These are phyloP conservation scores for Myotis vivesi DNA, from an alignment of 2,797 vertebrate genomes.

Conservation along the genomic window DNA sequence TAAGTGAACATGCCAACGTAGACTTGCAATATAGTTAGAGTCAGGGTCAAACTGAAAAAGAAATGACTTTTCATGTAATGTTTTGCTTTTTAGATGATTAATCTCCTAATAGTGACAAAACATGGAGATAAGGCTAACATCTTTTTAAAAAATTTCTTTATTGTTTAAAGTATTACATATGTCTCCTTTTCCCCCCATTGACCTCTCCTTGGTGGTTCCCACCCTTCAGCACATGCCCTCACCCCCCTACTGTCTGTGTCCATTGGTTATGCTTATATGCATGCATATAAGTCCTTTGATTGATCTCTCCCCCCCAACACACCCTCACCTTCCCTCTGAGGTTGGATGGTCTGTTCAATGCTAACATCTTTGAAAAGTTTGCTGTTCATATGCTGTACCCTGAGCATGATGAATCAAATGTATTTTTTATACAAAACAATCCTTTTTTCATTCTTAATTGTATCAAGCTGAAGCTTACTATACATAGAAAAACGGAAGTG, in stretches of 20 bases:
- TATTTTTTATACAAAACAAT: slow-evolving; percentile 67
- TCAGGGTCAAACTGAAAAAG: slow-evolving; percentile 60
- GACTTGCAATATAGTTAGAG: slow-evolving; percentile 65
- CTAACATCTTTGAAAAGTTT: slow-evolving; percentile 65
- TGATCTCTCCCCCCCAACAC: too few relatives aligned
- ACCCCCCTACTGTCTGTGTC: too few relatives aligned
- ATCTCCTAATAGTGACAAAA: slow-evolving; percentile 73
- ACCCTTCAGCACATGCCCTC: too few relatives aligned
- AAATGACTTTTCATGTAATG: slow-evolving; percentile 66
- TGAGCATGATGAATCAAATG: slow-evolving; percentile 72
- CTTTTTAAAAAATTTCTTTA: neutral
- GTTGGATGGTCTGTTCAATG: too few relatives aligned
- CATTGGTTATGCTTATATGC: too few relatives aligned
- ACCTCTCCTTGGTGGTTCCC: too few relatives aligned
- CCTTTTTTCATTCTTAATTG: slow-evolving; percentile 68
- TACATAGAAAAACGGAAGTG: neutral
- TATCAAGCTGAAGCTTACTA: slow-evolving; percentile 72
- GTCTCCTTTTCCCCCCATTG: too few relatives aligned
- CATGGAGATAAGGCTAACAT: slow-evolving; percentile 74
- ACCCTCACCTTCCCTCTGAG: too few relatives aligned
- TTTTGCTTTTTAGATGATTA: slow-evolving; percentile 78
- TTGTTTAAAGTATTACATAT: too few relatives aligned
- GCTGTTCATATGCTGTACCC: slow-evolving; percentile 55
- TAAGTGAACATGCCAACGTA: slow-evolving; percentile 58
- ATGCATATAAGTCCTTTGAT: too few relatives aligned